These are phyloP conservation scores for Saiga tatarica DNA, from an alignment of 2,113 vertebrate species.

Conservation along the genomic window DNA sequence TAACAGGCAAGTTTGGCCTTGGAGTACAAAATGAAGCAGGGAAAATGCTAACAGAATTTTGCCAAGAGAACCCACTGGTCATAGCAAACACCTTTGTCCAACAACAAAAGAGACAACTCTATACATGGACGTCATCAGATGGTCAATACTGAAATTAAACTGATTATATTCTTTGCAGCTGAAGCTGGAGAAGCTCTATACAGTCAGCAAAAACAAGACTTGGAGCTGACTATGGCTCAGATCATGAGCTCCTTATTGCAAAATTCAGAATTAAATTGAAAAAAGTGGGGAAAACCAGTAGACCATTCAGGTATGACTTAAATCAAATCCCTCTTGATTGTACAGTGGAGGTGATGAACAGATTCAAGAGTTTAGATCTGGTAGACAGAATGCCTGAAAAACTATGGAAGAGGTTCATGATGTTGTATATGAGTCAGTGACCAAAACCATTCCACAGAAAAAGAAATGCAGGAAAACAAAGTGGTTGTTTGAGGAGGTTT, in stretches of 20 bases:
- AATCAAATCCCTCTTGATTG: not conserved
- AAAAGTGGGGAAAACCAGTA: not conserved
- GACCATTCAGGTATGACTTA: not conserved
- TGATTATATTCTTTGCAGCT: not conserved
- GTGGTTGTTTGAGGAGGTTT: not conserved
- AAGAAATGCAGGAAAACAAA: not conserved
- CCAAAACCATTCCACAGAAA: not conserved
- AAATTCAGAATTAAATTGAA: not conserved
- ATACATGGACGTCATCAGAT: not conserved
- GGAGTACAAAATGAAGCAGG: not conserved
- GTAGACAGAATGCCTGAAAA: not conserved
- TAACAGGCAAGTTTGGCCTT: not conserved
- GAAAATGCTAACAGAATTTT: not conserved
- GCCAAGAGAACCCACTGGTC: not conserved
- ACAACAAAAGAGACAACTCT: not conserved
- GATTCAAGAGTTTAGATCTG: not conserved
- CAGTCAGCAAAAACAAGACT: not conserved
- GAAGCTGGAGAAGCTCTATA: not conserved
- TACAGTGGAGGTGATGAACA: not conserved
- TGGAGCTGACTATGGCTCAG: not conserved
- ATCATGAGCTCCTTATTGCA: not conserved
- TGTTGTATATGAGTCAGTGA: not conserved
- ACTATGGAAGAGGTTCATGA: not conserved
- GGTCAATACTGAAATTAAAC: not conserved
- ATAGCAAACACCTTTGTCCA: not conserved